Evolutionary conservation across 2,113 vertebrate genomes (phyloP).

Genomic region (Paratilapia polleni): DNA sequence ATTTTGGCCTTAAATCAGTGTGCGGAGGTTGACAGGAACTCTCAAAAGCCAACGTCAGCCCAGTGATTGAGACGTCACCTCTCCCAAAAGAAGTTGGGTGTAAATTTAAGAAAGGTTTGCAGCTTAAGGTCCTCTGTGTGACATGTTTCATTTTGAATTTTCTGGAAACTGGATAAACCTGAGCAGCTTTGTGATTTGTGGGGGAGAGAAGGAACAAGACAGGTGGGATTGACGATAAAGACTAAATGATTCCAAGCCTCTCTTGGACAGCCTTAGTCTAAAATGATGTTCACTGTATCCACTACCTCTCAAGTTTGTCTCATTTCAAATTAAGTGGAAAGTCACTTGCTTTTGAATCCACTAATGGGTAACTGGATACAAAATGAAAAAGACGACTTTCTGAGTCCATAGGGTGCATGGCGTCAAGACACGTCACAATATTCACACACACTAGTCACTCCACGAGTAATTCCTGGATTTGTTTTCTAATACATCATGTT

Average conservation of each 20-base stretch:
- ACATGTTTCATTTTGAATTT: slow-evolving; percentile 29
- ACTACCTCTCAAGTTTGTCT: neutral
- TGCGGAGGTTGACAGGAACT: slow-evolving; percentile 51
- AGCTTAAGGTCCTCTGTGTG: slow-evolving; percentile 31
- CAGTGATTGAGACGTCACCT: slow-evolving; percentile 55
- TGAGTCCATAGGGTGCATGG: neutral
- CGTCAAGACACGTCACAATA: neutral
- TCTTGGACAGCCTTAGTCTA: neutral
- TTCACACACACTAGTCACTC: slow-evolving; percentile 5
- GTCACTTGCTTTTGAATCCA: slow-evolving; percentile 8
- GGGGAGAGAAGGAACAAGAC: neutral
- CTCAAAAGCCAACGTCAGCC: slow-evolving; percentile 59
- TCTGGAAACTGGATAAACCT: slow-evolving; percentile 8
- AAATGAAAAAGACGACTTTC: neutral
- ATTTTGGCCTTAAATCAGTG: slow-evolving; percentile 65
- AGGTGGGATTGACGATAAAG: slow-evolving; percentile 6
- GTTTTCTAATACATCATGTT: slow-evolving; percentile 31
- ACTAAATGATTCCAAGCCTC: slow-evolving; percentile 6
- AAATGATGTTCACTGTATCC: neutral
- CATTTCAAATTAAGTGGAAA: neutral
- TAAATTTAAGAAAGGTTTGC: slow-evolving; percentile 52
- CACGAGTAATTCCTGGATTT: neutral
- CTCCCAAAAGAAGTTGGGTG: slow-evolving; percentile 35
- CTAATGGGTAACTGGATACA: neutral
- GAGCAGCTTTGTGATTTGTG: slow-evolving; percentile 4